Evolutionary conservation across 2,888 invertebrate genomes (phyloP).

Genomic region (Rhopalosiphum nymphaeae): DNA sequence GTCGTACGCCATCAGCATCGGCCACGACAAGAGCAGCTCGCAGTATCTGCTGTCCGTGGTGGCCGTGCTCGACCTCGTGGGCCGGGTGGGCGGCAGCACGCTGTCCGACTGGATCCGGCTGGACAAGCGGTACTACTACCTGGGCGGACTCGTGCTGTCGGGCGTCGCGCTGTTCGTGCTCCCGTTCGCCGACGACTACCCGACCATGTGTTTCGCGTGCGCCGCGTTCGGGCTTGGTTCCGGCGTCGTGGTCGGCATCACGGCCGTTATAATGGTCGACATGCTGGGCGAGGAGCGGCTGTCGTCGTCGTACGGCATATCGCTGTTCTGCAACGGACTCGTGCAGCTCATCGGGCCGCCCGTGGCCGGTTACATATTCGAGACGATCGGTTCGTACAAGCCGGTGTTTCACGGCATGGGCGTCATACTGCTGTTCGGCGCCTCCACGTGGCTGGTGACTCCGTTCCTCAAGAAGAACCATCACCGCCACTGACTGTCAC

Average conservation of each 20-base stretch:
- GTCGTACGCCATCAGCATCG: conserved; percentile 79
- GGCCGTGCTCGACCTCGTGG: conserved; percentile 84
- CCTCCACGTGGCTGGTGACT: conserved; percentile 81
- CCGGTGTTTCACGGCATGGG: conserved; percentile 83
- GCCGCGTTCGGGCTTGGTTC: conserved; percentile 85
- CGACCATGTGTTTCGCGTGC: conserved; percentile 78
- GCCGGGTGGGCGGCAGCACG: conserved; percentile 87
- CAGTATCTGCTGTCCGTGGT: conserved; percentile 85
- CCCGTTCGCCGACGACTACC: conserved; percentile 78
- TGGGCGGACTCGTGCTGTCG: conserved; percentile 82
- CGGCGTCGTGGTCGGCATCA: conserved; percentile 87
- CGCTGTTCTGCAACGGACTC: conserved; percentile 86
- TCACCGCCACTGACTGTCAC: neutral
- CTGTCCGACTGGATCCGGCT: conserved; percentile 82
- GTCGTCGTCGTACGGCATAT: conserved; percentile 88
- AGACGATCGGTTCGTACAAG: conserved; percentile 77
- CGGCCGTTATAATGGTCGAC: conserved; percentile 89
- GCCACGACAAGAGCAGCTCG: conserved; percentile 79
- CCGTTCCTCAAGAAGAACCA: conserved; percentile 73
- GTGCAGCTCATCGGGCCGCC: conserved; percentile 86
- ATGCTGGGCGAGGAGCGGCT: conserved; percentile 87
- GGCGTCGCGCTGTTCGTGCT: conserved; percentile 80
- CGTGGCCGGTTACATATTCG: conserved; percentile 82
- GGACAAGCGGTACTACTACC: conserved; percentile 86
- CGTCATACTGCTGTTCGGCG: conserved; percentile 79